Conservation (phyloP, 2,797 vertebrate genomes). For the Poeciliopsis paucimaculata region DNA sequence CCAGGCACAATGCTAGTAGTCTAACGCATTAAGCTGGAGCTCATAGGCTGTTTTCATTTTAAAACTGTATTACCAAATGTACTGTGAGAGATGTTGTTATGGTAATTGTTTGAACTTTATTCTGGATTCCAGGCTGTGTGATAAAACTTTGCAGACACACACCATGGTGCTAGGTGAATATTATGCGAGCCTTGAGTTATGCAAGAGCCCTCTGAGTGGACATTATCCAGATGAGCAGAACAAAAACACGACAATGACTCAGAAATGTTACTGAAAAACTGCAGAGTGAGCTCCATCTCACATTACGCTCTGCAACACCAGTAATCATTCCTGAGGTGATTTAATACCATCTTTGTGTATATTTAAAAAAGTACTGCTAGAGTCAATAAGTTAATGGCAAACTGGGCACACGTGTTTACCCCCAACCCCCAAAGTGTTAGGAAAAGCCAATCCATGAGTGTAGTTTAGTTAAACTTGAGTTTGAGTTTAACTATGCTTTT, state of each 20-base stretch:
- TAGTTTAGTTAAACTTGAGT: background rate
- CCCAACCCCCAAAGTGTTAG: background rate
- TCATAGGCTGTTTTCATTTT: background rate
- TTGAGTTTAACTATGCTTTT: background rate
- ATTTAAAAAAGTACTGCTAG: background rate
- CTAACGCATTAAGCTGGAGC: background rate
- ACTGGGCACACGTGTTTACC: slow-evolving; percentile 71
- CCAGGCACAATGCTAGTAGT: background rate
- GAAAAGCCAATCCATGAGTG: slow-evolving; percentile 38
- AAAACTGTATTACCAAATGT: background rate
- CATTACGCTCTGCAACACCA: background rate
- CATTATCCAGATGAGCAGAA: slow-evolving; percentile 71
- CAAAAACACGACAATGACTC: slow-evolving; percentile 73
- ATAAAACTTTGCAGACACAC: slow-evolving; percentile 63
- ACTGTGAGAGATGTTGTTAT: background rate
- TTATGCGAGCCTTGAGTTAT: slow-evolving; percentile 64
- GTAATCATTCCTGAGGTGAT: background rate
- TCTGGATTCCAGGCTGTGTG: slow-evolving; percentile 35
- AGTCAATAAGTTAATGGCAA: slow-evolving; percentile 30
- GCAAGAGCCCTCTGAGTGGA: slow-evolving; percentile 66
- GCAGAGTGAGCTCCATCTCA: slow-evolving; percentile 2
- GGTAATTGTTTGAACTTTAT: slow-evolving; percentile 1
- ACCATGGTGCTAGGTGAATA: slow-evolving; percentile 69
- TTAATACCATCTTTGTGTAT: background rate
- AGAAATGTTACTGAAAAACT: slow-evolving; percentile 52